Evolutionary conservation across 1,140 invertebrate genomes (phyloP), one percentile per base, ranked within the genome.

Genomic region (Pseudomyrmex concolor): DNA sequence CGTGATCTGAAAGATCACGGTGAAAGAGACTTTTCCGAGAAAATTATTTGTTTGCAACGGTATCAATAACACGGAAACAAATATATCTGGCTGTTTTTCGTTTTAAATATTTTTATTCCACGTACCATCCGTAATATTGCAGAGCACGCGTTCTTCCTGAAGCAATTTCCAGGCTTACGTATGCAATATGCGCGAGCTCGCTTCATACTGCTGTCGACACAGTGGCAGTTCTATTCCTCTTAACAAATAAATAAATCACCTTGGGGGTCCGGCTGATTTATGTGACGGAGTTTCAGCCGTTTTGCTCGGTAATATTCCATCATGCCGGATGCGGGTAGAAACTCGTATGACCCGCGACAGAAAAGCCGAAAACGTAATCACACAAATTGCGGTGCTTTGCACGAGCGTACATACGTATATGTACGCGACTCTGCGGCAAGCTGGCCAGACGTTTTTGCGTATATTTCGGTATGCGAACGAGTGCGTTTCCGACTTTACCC

Each of bases 161-260:
- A 80, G 82, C 76, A 64, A 86, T 86, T 84, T 84, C 55, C 83
- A 84, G 70, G 62, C 74, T 84, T 63, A 45, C 68, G 43, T 72
- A 73, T 54, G 55, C 71, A 80, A 72, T 84, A 73, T 67, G 68
- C 17, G 43, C 78, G 25, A 51, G 59, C 81, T 45, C 51, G 51
- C 62, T 57, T 57, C 64, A 22, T 78, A 59, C 64, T 62, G 17
- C 50, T 59, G 59, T 66, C 60, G 54, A 74, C 59, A 74, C 59
- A 68, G 77, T 74, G 71, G 59, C 78, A 74, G 62, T 72, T 71
- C 34, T 77, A 55, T 68, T 57, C 60, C 70, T 89, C 85, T 89
- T 89, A 87, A 82, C 84, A 84, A 86, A 87, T 87, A 86, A 86
- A 87, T 87, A 89, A 87, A 87, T 87, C 84, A 87, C 77, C 67